Evolutionary conservation across 2,797 vertebrate genomes (phyloP), one percentile per base, ranked within the genome.

Genomic region (Neostethus bicornis): DNA sequence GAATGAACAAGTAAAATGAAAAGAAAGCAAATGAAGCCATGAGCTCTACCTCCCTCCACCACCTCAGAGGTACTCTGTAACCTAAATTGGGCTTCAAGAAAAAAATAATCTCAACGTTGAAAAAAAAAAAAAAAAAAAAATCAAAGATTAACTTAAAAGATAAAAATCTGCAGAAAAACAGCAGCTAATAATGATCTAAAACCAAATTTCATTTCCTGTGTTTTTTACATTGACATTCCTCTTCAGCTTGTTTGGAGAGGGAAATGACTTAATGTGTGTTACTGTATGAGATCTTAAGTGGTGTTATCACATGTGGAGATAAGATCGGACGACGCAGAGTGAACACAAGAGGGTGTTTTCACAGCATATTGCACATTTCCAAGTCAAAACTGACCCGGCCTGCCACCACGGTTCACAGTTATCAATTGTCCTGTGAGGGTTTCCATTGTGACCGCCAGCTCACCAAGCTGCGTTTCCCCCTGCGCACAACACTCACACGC

Each of bases 181-280:
- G 6, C 0, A 45, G 32, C 50, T 74, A 79, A 71, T 79, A 72
- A 72, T 42, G 49, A 70, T 59, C 62, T 14, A 4, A 53, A 55
- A 66, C 50, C 66, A 41, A 67, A 53, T 83, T 80, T 67, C 55
- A 49, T 56, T 70, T 73, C 67, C 20, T 55, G 5, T 50, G 60
- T 72, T 64, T 67, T 54, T 23, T 31, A 17, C 26, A 29, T 41
- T 2, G 6, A 47, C 49, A 59, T 62, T 63, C 66, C 58, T 68
- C 63, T 47, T 58, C 66, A 45, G 75, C 72, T 80, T 90, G 84
- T 90, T 90, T 89, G 78, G 47, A 71, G 77, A 88, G 77, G 88
- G 87, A 90, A 90, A 90, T 89, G 77, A 89, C 86, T 89, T 89
- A 86, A 88, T 88, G 81, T 86, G 81, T 82, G 78, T 87, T 89